phyloP scores from a whole-genome alignment of 2,888 invertebrate species.

The Tenthredo scrophulariae region DNA sequence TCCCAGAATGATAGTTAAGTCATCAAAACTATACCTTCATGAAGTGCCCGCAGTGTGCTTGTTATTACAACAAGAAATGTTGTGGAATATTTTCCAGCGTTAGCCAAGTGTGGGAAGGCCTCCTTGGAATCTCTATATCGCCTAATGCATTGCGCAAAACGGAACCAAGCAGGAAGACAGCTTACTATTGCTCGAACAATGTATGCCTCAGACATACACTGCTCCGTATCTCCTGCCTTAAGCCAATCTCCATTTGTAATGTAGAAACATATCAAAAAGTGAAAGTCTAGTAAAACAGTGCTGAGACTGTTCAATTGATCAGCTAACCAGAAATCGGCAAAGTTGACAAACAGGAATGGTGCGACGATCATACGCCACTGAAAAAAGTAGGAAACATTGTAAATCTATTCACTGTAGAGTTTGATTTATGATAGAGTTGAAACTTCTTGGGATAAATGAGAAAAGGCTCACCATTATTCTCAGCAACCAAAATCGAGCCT shows the following conservation, averaged over 20 bases:
- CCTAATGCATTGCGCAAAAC: conserved; percentile 97
- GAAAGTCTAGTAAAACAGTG: conserved; percentile 94
- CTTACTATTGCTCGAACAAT: conserved; percentile 92
- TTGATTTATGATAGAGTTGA: neutral
- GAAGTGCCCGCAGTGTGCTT: conserved; percentile 85
- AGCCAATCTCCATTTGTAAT: conserved; percentile 88
- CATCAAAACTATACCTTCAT: conserved; percentile 80
- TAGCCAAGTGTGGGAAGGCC: conserved; percentile 96
- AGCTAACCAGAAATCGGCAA: conserved; percentile 99
- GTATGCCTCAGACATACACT: conserved; percentile 86
- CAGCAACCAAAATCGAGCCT: conserved; percentile 96
- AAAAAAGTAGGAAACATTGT: conserved; percentile 64
- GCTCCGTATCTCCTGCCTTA: conserved; percentile 82
- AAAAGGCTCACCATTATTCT: conserved; percentile 88
- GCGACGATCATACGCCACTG: conserved; percentile 92
- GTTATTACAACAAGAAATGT: conserved; percentile 97
- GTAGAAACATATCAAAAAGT: conserved; percentile 96
- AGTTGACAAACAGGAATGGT: conserved; percentile 95
- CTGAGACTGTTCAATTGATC: conserved; percentile 97
- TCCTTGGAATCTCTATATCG: conserved; percentile 96
- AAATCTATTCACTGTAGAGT: neutral
- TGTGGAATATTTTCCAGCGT: conserved; percentile 98
- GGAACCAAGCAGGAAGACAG: conserved; percentile 97
- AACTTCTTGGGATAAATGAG: conserved; percentile 34
- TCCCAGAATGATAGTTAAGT: neutral